Conservation (phyloP, 1,140 invertebrate species). For the Bombus waltoni region DNA sequence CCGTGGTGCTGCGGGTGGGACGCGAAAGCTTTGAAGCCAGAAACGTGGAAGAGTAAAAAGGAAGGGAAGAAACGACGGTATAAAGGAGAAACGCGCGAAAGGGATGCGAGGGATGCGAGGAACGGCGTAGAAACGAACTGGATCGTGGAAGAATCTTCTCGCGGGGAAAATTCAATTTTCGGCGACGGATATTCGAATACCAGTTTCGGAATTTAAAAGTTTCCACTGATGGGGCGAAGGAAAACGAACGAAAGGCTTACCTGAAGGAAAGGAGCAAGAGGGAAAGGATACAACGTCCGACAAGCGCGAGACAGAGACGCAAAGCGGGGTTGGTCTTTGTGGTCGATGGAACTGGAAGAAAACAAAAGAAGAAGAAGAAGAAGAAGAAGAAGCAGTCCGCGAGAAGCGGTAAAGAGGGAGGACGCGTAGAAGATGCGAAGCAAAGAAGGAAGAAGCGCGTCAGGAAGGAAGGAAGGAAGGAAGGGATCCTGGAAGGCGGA, state of each 20-base stretch:
- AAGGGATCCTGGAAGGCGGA: constrained; percentile 69
- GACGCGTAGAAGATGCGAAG: constrained; percentile 7
- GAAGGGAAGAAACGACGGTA: not conserved
- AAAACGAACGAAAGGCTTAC: not conserved
- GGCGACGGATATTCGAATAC: constrained; percentile 15
- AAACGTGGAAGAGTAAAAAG: no score
- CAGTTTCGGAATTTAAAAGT: constrained; percentile 1
- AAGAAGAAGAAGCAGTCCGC: not conserved
- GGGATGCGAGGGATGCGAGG: not conserved
- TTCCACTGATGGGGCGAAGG: not conserved
- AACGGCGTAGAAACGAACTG: not conserved
- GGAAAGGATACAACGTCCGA: not conserved
- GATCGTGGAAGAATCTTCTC: not conserved
- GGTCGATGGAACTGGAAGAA: not conserved
- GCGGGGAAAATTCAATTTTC: constrained; percentile 23
- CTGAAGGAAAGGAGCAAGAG: not conserved
- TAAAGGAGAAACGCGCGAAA: not conserved
- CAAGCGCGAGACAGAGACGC: constrained; percentile 33
- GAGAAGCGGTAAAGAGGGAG: not conserved
- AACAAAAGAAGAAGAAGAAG: constrained; percentile 1
- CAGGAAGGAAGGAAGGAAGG: constrained; percentile 69
- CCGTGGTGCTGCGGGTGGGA: not conserved
- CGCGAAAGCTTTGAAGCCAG: constrained; percentile 35
- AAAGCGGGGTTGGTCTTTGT: constrained; percentile 14
- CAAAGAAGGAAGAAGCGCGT: constrained; percentile 59